These are phyloP conservation scores for Merluccius polli DNA, from an alignment of 2,797 vertebrate genomes.

Conservation along the genomic window DNA sequence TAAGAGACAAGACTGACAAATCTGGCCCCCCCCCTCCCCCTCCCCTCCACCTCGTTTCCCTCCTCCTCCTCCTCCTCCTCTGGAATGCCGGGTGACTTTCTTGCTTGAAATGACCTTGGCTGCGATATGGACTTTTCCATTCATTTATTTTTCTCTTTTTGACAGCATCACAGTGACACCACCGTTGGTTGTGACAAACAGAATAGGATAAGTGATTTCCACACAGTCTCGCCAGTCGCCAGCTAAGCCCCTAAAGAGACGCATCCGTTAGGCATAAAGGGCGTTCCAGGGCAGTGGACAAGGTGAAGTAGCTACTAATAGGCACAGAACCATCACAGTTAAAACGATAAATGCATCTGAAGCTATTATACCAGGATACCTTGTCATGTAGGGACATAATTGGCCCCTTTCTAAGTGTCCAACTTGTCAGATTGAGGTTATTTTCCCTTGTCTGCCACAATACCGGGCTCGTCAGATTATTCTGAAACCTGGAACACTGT, in stretches of 20 bases:
- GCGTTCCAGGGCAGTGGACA: neutral
- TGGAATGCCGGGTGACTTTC: slow-evolving; percentile 42
- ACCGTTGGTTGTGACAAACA: neutral
- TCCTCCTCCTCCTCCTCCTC: slow-evolving; percentile 23
- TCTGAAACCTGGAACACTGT: neutral
- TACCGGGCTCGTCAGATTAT: neutral
- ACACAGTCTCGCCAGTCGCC: neutral
- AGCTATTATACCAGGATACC: neutral
- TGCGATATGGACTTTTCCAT: slow-evolving; percentile 53
- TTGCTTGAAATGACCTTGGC: slow-evolving; percentile 56
- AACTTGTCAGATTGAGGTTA: neutral
- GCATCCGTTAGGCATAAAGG: neutral
- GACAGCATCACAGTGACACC: neutral
- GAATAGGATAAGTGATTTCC: neutral
- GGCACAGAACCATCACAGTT: neutral
- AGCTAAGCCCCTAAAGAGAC: neutral
- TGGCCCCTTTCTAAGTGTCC: slow-evolving; percentile 2
- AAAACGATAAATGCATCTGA: neutral
- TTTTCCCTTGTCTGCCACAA: neutral
- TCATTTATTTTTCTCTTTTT: slow-evolving; percentile 1
- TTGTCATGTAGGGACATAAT: neutral
- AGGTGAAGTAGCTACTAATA: slow-evolving; percentile 5
- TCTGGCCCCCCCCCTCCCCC: slow-evolving; percentile 44
- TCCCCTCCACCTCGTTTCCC: slow-evolving; percentile 25
- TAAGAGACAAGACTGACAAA: slow-evolving; percentile 71